Conservation (phyloP, 2,797 vertebrate species). For the Austrolebias charrua region DNA sequence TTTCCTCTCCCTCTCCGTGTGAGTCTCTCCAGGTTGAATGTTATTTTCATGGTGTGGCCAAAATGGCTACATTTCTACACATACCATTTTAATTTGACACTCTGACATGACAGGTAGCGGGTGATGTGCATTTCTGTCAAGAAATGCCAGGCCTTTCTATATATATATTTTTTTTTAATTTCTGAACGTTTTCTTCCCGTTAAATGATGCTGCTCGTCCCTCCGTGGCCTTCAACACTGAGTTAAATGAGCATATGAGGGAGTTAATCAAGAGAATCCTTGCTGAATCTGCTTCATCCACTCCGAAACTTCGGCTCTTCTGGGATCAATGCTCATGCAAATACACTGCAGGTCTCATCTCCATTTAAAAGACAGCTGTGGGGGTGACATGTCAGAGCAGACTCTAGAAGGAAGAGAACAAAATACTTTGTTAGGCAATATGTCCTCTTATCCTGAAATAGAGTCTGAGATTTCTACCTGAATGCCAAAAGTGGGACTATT, state of each 20-base stretch:
- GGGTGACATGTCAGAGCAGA: constrained; percentile 52
- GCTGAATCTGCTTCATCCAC: constrained; percentile 48
- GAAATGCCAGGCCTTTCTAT: background rate
- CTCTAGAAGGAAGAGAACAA: constrained; percentile 18
- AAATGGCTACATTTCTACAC: too few species aligned
- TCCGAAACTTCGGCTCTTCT: constrained; percentile 44
- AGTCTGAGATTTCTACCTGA: constrained; percentile 13
- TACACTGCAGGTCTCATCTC: constrained; percentile 42
- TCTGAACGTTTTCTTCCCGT: constrained; percentile 12
- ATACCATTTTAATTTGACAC: too few species aligned
- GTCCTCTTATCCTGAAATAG: constrained; percentile 19
- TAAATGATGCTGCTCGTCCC: constrained; percentile 1
- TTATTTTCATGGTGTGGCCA: too few species aligned
- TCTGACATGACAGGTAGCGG: too few species aligned
- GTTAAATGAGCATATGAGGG: constrained; percentile 42
- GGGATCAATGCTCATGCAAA: constrained; percentile 56
- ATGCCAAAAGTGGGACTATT: constrained; percentile 18
- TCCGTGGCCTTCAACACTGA: constrained; percentile 23
- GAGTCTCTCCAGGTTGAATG: too few species aligned
- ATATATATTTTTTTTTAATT: constrained; percentile 21
- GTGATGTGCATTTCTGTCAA: too few species aligned
- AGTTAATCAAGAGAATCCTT: constrained; percentile 49
- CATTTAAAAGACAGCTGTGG: constrained; percentile 48
- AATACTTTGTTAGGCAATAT: constrained; percentile 41
- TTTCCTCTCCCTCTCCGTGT: too few species aligned